These are phyloP conservation scores for Steinernema hermaphroditum DNA, from an alignment of 2,888 invertebrate genomes.

Conservation along the genomic window DNA sequence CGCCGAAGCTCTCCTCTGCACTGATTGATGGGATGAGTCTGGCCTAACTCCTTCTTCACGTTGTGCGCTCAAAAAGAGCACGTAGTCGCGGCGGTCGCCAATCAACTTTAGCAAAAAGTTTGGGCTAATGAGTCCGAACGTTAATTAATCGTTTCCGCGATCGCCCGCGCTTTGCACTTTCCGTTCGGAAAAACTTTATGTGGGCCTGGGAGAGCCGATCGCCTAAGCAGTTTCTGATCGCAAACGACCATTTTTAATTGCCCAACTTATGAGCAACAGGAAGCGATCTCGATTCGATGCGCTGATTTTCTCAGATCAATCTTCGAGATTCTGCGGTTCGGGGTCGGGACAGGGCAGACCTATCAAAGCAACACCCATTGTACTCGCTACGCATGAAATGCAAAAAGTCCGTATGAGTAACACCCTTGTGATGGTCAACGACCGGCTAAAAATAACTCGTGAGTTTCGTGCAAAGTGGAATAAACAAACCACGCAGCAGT, in stretches of 20 bases:
- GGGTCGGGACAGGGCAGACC: too few species aligned
- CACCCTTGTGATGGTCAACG: background rate
- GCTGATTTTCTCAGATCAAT: too few species aligned
- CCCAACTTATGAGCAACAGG: too few species aligned
- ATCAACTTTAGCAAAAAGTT: slow-evolving; percentile 14
- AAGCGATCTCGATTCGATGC: too few species aligned
- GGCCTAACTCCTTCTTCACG: background rate
- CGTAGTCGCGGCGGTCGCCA: background rate
- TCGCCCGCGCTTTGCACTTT: slow-evolving; percentile 22
- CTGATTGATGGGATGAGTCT: slow-evolving; percentile 23
- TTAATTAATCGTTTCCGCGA: slow-evolving; percentile 17
- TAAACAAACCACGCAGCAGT: slow-evolving; percentile 24
- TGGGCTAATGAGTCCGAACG: background rate
- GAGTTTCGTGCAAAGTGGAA: background rate
- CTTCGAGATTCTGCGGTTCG: too few species aligned
- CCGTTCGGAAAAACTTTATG: background rate
- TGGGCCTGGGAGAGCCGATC: slow-evolving; percentile 13
- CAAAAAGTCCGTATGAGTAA: too few species aligned
- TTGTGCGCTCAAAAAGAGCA: slow-evolving; percentile 7
- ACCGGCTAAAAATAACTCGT: slow-evolving; percentile 3
- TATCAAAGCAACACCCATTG: too few species aligned
- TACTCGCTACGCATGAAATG: too few species aligned
- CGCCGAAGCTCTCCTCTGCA: background rate
- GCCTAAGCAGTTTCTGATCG: background rate
- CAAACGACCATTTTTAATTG: background rate